These are phyloP conservation scores for Tragulus kanchil DNA, from an alignment of 2,113 vertebrate species.

Conservation along the genomic window DNA sequence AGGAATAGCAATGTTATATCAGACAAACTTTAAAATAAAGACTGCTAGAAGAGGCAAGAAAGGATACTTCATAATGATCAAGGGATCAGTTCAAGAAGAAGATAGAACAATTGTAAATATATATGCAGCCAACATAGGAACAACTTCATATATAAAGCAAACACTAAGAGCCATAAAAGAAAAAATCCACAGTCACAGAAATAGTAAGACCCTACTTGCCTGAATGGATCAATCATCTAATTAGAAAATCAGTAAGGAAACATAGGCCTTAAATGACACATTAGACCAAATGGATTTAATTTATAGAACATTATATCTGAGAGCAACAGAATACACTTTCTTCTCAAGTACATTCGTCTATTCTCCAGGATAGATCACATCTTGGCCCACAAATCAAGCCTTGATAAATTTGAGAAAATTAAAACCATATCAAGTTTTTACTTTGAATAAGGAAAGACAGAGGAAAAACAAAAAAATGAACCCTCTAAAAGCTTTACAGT, in stretches of 20 bases:
- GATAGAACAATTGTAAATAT: too few species aligned
- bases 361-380: background rate
- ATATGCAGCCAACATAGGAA: too few species aligned
- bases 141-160: too few species aligned
- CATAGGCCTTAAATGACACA: background rate
- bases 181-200: background rate
- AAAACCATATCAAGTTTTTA: background rate
- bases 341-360: background rate
- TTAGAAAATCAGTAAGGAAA: background rate
- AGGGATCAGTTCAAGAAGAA: too few species aligned
- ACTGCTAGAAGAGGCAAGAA: too few species aligned
- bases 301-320: background rate
- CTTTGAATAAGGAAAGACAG: too few species aligned
- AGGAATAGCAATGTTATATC: too few species aligned
- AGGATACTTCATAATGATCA: too few species aligned
- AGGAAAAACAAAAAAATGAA: too few species aligned
- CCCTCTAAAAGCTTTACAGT: background rate
- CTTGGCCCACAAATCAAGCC: background rate
- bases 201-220: background rate
- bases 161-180: too few species aligned
- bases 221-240: accelerated
- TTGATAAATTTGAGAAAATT: background rate
- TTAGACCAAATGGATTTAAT: background rate
- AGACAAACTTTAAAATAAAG: too few species aligned
- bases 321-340: background rate